Base-by-base conservation (phyloP, 2,113 vertebrate genomes). In the Origma solitaria region DNA sequence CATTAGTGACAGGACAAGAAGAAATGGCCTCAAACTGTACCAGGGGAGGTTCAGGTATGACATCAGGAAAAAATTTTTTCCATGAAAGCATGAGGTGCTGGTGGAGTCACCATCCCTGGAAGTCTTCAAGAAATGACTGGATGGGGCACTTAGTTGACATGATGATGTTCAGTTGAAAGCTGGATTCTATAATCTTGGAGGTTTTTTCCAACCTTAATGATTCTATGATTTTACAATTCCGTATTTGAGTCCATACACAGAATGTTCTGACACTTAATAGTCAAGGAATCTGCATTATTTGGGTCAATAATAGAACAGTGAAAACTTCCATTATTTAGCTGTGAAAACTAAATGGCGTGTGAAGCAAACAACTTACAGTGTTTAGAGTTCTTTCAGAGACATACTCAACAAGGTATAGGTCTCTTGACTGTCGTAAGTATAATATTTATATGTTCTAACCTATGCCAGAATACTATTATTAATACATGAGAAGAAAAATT, bases 361-460 rank as follows among this genome's bases (percentile, higher is more conserved):
- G 69, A 91, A 78, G 57, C 11, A 96, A 92, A 92, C 30, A 82
- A 42, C 56, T 92, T 82, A 82, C n/a, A 72, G 24, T 51, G 31
- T 38, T 87, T 90, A 76, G 15, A 82, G 42, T 24, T 45, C 47
- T 88, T 80, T 70, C n/a, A 70, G 42, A 92, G 23, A 42, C 42
- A 73, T 35, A 50, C 8, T 76, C 47, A 90, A 47, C 9, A 94
- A 78, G 19, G 31, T 64, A 88, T 84, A 91, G 78, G 92, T 82
- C 49, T 94, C 83, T 61, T 64, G 24, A 68, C 30, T 38, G 17
- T 21, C 70, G 28, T 61, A 92, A 84, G 31, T 50, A 70, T 47
- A 96, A 88, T 68, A 94, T 97, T 88, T 94, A 84, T 58, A 56
- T 11, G 17, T 37, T 86, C 60, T 94, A 86, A 79, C 33, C 18